Evolutionary conservation across 2,888 invertebrate species (phyloP).

Genomic region (Glaucopsyche alexis): DNA sequence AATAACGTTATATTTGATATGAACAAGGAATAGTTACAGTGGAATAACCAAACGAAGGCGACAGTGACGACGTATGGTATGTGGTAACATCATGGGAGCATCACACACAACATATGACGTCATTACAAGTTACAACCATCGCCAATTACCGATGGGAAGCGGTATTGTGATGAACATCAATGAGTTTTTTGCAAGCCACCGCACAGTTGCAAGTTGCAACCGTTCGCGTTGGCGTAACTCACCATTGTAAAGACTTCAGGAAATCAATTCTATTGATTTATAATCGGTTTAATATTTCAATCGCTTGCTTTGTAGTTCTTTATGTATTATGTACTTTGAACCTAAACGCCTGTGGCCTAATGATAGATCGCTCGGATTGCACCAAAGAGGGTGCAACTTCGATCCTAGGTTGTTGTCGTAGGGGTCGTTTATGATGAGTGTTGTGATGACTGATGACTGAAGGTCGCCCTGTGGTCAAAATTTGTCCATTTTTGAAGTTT

Average conservation of each 20-base stretch:
- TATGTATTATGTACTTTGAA: too few species aligned
- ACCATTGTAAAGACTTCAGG: not conserved
- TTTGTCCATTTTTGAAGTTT: too few species aligned
- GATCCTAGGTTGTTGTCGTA: too few species aligned
- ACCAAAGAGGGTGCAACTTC: too few species aligned
- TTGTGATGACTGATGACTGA: too few species aligned
- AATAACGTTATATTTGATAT: not conserved
- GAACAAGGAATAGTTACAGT: not conserved
- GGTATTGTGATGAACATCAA: constrained; percentile 24
- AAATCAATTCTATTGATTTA: not conserved
- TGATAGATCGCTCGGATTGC: too few species aligned
- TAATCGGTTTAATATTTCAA: not conserved
- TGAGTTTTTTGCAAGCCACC: not conserved
- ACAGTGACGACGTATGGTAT: constrained; percentile 30
- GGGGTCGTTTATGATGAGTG: too few species aligned
- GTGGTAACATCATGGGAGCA: constrained; percentile 40
- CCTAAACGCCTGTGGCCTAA: too few species aligned
- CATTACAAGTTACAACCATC: constrained; percentile 29
- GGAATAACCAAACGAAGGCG: not conserved
- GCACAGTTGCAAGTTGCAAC: too few species aligned
- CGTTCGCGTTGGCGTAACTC: constrained; percentile 1
- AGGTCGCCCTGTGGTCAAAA: too few species aligned
- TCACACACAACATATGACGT: constrained; percentile 35
- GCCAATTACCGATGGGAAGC: constrained; percentile 32
- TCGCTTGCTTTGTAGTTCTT: not conserved